Conservation (phyloP, 2,888 invertebrate species). For the Melanostoma mellinum region DNA sequence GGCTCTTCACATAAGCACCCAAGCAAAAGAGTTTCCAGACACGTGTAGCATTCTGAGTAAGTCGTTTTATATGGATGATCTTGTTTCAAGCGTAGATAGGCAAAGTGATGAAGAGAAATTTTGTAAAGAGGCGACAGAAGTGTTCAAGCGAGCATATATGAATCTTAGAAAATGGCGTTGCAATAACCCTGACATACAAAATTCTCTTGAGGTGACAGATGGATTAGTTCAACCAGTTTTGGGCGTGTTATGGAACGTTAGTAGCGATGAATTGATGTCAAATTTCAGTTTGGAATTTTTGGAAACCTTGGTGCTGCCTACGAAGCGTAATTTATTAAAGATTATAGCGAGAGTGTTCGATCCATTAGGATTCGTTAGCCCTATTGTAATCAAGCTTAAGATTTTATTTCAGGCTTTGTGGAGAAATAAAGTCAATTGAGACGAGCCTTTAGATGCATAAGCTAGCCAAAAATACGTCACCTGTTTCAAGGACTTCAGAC, state of each 20-base stretch:
- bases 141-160: background rate
- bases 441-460: background rate
- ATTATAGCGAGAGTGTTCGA: background rate
- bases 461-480: background rate
- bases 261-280: background rate
- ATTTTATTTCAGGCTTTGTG: background rate
- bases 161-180: background rate
- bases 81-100: background rate
- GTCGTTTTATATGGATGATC: background rate
- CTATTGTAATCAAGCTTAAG: background rate
- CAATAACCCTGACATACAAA: no score
- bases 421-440: background rate
- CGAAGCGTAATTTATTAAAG: no score
- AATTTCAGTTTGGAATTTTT: no score
- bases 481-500: background rate
- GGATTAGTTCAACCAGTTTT: background rate
- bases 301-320: no score
- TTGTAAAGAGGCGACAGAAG: no score
- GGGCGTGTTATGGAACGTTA: background rate
- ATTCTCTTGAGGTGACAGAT: no score
- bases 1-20: background rate
- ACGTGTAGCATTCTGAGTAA: background rate
- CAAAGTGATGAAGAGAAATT: no score
- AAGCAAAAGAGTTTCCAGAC: background rate
- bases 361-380: background rate